These are phyloP conservation scores for Caenorhabditis angaria DNA, from an alignment of 2,888 invertebrate genomes.

Conservation along the genomic window DNA sequence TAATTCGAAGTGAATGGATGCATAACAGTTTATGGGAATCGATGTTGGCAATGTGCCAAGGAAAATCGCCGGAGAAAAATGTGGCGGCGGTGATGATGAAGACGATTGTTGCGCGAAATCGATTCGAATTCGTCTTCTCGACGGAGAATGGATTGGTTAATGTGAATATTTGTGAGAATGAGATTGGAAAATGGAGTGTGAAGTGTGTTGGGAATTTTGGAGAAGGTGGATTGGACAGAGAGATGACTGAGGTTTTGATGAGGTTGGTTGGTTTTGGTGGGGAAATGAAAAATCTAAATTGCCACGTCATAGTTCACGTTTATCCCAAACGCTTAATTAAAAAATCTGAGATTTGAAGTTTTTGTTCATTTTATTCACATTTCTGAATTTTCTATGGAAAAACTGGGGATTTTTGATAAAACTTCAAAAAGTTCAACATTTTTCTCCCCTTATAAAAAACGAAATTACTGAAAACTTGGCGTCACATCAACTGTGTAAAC, in stretches of 20 bases:
- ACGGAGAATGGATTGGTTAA: constrained; percentile 20
- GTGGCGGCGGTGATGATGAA: constrained; percentile 13
- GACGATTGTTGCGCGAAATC: constrained; percentile 7
- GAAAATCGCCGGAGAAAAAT: constrained; percentile 6
- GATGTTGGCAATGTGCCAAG: constrained; percentile 36
- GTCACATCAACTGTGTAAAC: too few relatives aligned
- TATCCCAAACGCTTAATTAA: too few relatives aligned
- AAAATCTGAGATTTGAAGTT: too few relatives aligned
- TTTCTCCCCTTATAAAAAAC: too few relatives aligned
- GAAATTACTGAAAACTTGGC: too few relatives aligned
- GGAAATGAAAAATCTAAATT: neutral
- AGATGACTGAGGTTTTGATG: constrained; percentile 31
- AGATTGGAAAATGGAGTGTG: constrained; percentile 22
- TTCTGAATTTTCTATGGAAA: too few relatives aligned
- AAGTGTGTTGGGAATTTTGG: constrained; percentile 17
- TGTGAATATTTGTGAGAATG: constrained; percentile 6
- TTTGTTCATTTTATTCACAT: too few relatives aligned
- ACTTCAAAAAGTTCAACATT: too few relatives aligned
- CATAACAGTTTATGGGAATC: constrained; percentile 50
- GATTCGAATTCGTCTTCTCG: constrained; percentile 34
- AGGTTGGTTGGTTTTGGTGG: constrained; percentile 15
- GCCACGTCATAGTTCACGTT: too few relatives aligned
- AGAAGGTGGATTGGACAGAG: constrained; percentile 18
- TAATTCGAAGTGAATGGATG: constrained; percentile 43
- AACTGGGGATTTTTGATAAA: too few relatives aligned